Evolutionary conservation across 2,888 invertebrate species (phyloP).

Genomic region (Conomelus anceps): DNA sequence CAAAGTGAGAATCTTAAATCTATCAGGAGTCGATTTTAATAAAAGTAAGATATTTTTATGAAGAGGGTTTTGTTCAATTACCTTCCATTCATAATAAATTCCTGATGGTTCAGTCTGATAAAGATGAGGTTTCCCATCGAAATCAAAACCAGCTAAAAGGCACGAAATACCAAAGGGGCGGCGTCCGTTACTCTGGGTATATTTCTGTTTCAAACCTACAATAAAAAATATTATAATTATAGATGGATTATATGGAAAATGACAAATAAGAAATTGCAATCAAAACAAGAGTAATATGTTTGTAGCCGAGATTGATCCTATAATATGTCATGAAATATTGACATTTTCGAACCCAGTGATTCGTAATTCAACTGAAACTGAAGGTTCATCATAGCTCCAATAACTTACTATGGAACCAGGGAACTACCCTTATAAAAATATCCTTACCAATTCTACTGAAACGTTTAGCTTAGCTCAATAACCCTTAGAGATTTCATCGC

Average conservation of each 20-base stretch:
- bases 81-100: constrained; percentile 98
- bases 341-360: too few relatives aligned
- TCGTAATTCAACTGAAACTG: too few relatives aligned
- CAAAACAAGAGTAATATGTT: not conserved
- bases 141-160: constrained; percentile 95
- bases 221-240: not conserved
- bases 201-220: constrained; percentile 80
- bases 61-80: constrained; percentile 38
- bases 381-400: too few relatives aligned
- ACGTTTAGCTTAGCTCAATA: too few relatives aligned
- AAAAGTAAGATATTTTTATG: not conserved
- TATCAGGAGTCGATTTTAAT: too few relatives aligned
- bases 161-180: constrained; percentile 98
- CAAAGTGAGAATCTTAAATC: too few relatives aligned
- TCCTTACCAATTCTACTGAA: too few relatives aligned
- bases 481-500: too few relatives aligned
- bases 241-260: not conserved
- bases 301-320: too few relatives aligned
- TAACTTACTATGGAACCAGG: too few relatives aligned
- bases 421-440: too few relatives aligned
- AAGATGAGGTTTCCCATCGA: constrained; percentile 90
- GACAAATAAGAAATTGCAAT: not conserved
- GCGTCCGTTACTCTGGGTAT: constrained; percentile 98
- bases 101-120: constrained; percentile 99
- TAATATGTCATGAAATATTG: too few relatives aligned